Evolutionary conservation across 2,113 vertebrate species (phyloP).

Genomic region (Furnarius figulus): DNA sequence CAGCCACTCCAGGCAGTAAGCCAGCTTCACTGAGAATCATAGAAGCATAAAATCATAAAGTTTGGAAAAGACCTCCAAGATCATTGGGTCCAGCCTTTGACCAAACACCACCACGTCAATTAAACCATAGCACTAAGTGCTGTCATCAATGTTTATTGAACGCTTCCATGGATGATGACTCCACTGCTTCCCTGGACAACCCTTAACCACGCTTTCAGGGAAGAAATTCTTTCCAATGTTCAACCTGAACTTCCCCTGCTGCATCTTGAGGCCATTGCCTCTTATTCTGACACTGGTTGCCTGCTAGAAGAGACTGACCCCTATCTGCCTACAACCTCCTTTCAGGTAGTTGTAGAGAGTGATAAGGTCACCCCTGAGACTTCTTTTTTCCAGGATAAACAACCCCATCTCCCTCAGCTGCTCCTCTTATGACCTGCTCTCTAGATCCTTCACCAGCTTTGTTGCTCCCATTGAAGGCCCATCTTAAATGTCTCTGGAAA

Average conservation of each 20-base stretch:
- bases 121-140: background rate
- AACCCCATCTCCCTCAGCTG: background rate
- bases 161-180: background rate
- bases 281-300: background rate
- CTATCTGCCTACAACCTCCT: background rate
- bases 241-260: background rate
- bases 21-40: rapidly evolving
- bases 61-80: background rate
- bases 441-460: background rate
- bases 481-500: background rate
- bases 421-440: background rate
- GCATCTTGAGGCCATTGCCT: background rate
- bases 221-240: background rate
- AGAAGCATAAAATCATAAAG: background rate
- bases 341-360: background rate
- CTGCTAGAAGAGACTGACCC: background rate
- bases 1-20: background rate
- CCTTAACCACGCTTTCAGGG: background rate
- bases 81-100: background rate
- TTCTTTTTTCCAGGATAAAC: background rate
- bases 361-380: background rate
- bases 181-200: background rate
- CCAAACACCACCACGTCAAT: background rate
- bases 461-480: background rate
- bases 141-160: background rate